Percentiles rank a stretch among this genome's conserved stretches.
Evolutionary conservation across 2,797 vertebrate genomes (phyloP).

Genomic region (Heteromormyrus szaboi): DNA sequence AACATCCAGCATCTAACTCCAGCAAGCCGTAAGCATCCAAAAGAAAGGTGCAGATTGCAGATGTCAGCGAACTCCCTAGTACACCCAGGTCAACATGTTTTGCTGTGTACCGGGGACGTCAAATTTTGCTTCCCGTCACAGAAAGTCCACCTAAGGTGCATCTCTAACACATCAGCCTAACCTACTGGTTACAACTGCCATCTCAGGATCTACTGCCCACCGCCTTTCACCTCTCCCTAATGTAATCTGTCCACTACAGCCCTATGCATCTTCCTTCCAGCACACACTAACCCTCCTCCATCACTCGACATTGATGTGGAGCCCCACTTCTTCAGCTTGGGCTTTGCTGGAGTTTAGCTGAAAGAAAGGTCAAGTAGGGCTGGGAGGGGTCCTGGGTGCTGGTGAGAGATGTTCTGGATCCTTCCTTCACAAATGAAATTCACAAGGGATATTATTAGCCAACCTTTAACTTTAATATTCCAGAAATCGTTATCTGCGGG

Average conservation of each 20-base stretch:
- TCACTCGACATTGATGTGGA: not conserved
- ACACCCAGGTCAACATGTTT: not conserved
- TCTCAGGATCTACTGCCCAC: not conserved
- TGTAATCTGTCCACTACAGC: not conserved
- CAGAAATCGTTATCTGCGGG: no score
- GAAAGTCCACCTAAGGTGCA: not conserved
- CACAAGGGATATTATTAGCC: no score
- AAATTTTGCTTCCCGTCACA: not conserved
- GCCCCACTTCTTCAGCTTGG: not conserved
- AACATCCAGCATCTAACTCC: not conserved
- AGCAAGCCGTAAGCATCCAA: not conserved
- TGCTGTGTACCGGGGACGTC: not conserved
- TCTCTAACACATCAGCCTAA: not conserved
- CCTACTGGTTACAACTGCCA: not conserved
- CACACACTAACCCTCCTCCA: not conserved
- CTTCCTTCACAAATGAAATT: not conserved
- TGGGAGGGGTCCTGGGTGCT: not conserved
- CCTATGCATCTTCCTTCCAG: not conserved
- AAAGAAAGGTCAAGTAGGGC: not conserved
- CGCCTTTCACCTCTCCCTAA: not conserved
- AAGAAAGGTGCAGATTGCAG: not conserved
- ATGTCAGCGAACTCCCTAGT: not conserved
- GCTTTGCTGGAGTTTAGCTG: not conserved
- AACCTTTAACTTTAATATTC: no score
- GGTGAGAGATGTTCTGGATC: not conserved